Evolutionary conservation across 2,888 invertebrate genomes (phyloP).

Genomic region (Melanostoma mellinum): DNA sequence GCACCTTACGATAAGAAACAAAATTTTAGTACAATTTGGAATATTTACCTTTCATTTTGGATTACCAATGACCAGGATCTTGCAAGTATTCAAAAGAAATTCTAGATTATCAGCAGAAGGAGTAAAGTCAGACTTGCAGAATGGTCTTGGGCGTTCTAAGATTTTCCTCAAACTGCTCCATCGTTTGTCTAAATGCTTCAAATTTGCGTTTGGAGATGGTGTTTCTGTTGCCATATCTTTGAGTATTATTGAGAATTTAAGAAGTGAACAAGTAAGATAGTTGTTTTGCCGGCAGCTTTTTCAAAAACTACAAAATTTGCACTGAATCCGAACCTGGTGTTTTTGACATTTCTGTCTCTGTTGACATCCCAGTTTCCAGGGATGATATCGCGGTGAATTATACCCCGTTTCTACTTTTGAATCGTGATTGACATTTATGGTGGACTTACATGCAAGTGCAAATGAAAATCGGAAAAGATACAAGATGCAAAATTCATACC

Average conservation of each 20-base stretch:
- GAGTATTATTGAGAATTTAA: not conserved
- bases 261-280: not conserved
- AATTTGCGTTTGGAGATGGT: constrained; percentile 75
- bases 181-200: constrained; percentile 82
- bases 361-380: not conserved
- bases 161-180: constrained; percentile 94
- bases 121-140: constrained; percentile 95
- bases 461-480: no score
- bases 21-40: not conserved
- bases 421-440: no score
- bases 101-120: constrained; percentile 92
- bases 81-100: constrained; percentile 92
- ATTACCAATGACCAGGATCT: constrained; percentile 88
- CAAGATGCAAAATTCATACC: no score
- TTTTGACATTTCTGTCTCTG: not conserved
- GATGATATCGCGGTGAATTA: not conserved
- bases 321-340: no score
- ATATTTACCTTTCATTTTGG: not conserved
- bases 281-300: not conserved
- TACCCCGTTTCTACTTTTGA: no score
- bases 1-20: constrained; percentile 86
- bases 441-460: no score
- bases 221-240: constrained; percentile 57
- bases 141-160: constrained; percentile 95
- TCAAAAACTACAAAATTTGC: not conserved